Evolutionary conservation across 2,888 invertebrate species (phyloP).

Genomic region (Oscheius sp.): DNA sequence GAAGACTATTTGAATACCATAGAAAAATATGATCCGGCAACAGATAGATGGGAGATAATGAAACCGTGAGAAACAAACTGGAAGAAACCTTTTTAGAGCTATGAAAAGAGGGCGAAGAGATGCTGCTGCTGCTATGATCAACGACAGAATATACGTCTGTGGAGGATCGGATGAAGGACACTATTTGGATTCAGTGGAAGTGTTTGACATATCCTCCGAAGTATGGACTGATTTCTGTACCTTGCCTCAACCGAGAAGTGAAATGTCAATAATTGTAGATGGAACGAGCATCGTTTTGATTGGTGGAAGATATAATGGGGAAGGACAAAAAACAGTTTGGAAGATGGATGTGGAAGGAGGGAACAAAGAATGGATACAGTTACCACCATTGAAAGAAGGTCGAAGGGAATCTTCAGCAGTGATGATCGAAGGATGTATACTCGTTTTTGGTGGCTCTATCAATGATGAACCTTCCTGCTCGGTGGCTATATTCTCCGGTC

Average conservation of each 20-base stretch:
- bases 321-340: background rate
- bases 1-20: background rate
- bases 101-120: background rate
- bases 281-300: background rate
- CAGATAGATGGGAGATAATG: background rate
- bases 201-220: no score
- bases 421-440: no score
- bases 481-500: no score
- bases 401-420: no score
- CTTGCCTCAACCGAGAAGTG: no score
- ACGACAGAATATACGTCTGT: background rate
- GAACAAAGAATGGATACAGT: background rate
- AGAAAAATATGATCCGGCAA: background rate
- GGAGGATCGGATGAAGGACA: background rate
- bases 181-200: background rate
- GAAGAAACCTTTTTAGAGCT: no score
- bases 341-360: background rate
- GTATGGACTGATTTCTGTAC: no score
- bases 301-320: background rate
- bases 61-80: background rate
- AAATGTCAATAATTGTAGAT: no score
- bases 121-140: background rate
- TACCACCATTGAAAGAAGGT: background rate
- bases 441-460: no score
- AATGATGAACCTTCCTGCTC: no score